Evolutionary conservation across 1,140 invertebrate genomes (phyloP), one percentile per base, ranked within the genome.

Genomic region (Drosophila sulfurigaster): DNA sequence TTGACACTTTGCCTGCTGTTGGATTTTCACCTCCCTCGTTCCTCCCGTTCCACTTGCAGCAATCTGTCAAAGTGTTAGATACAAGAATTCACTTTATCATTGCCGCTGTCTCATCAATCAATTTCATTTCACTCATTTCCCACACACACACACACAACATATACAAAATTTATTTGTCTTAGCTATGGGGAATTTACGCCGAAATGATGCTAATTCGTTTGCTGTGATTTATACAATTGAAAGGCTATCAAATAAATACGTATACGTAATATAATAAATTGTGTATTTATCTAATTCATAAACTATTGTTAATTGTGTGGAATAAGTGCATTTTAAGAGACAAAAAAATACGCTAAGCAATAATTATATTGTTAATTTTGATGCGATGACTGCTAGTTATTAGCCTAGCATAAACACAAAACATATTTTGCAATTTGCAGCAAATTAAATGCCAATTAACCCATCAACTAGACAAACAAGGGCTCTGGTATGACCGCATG

Each of bases 11-110:
- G 76, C 79, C 79, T 70, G 72, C 76, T 83, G 78, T 74, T 51
- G 30, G 48, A 81, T 75, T 65, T 54, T 32, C 10, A 15, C 51
- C 48, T 56, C 15, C 35, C 59, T 32, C 46, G 20, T 25, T 25
- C 20, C 20, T 0, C 10, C 8, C 25, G 49, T 32, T 35, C 30
- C 41, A 48, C 25, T 51, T 32, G 48, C 41, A 7, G 52, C 70
- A 89, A 91, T 91, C 83, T 89, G 85, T 91, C 88, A 91, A 91
- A 88, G 81, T 91, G 81, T 76, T 75, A 80, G 66, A 73, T 66
- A 64, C 68, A 74, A 64, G 32, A 43, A 54, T 60, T 64, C 41
- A 46, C 58, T 58, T 71, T 85, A 25, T 48, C 25, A 30, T 11
- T 16, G 10, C 45, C 10, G 35, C 49, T 79, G 65, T 52, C 57